Evolutionary conservation across 2,888 invertebrate species (phyloP).

Genomic region (Lepidocyrtoides sp.): DNA sequence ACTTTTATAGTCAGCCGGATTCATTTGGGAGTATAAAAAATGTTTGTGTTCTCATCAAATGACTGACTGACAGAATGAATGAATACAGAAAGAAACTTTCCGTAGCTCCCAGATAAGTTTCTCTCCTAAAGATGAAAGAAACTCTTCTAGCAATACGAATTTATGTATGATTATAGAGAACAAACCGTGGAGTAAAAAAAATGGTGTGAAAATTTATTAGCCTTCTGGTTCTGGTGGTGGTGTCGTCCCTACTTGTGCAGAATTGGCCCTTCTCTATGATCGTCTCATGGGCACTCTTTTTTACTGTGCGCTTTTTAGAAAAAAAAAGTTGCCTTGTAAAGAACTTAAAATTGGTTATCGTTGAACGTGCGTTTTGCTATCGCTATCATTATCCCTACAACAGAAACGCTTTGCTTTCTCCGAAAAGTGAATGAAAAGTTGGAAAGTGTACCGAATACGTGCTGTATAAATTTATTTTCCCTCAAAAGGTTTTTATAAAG

Average conservation of each 20-base stretch:
- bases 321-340: not conserved
- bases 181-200: not conserved
- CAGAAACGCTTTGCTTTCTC: no score
- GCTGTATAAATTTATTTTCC: no score
- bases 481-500: no score
- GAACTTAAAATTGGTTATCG: not conserved
- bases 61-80: slow-evolving; percentile 35
- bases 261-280: not conserved
- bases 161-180: not conserved
- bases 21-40: slow-evolving; percentile 42
- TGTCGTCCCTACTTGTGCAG: not conserved
- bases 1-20: slow-evolving; percentile 18
- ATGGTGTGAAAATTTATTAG: slow-evolving; percentile 48
- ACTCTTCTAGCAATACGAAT: not conserved
- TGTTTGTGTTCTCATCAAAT: slow-evolving; percentile 44
- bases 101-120: slow-evolving; percentile 8
- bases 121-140: not conserved
- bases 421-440: no score
- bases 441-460: no score
- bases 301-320: not conserved
- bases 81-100: slow-evolving; percentile 24
- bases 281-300: not conserved
- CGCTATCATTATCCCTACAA: no score
- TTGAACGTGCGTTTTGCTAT: not conserved
- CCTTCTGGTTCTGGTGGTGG: slow-evolving; percentile 4